phyloP scores from a whole-genome alignment of 2,113 vertebrate species.

The Mesembrinibis cayennensis region DNA sequence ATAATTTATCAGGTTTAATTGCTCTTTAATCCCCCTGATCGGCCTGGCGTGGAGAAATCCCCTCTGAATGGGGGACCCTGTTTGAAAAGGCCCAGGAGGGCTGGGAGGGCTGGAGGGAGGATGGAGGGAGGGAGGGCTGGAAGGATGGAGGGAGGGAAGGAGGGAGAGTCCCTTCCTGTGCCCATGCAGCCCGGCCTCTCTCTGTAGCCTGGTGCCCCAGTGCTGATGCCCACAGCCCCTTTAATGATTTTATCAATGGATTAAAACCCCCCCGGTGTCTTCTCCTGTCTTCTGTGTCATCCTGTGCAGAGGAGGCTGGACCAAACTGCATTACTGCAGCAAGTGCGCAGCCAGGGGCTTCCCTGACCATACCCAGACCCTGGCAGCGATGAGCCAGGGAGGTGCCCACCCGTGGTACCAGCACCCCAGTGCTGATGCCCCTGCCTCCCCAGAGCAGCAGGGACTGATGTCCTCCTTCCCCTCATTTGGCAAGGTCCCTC shows the following conservation, averaged over 20 bases:
- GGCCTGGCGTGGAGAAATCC: constrained; percentile 87
- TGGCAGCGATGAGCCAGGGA: not conserved
- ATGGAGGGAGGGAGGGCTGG: not conserved
- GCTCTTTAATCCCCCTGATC: constrained; percentile 88
- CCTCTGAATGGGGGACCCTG: constrained; percentile 79
- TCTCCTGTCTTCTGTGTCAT: not conserved
- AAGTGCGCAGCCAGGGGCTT: not conserved
- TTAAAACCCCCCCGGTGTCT: not conserved
- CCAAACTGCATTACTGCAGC: accelerated
- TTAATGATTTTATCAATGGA: not conserved
- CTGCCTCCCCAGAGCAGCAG: not conserved
- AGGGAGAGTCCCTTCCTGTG: not conserved
- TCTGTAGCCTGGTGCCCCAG: not conserved
- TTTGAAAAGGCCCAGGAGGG: constrained; percentile 70
- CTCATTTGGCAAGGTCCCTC: accelerated
- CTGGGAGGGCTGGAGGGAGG: not conserved
- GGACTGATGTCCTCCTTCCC: not conserved
- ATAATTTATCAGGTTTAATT: constrained; percentile 86
- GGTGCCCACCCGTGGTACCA: not conserved
- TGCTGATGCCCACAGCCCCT: not conserved
- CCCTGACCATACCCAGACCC: not conserved
- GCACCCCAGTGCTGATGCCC: too few relatives aligned
- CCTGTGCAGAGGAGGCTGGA: not conserved
- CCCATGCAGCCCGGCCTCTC: not conserved
- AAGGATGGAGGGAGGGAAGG: not conserved